A percentile compares a stretch with the other conserved stretches of the same genome.
Conservation (phyloP, 2,888 invertebrate species). For the Nemapogon koenigi region DNA sequence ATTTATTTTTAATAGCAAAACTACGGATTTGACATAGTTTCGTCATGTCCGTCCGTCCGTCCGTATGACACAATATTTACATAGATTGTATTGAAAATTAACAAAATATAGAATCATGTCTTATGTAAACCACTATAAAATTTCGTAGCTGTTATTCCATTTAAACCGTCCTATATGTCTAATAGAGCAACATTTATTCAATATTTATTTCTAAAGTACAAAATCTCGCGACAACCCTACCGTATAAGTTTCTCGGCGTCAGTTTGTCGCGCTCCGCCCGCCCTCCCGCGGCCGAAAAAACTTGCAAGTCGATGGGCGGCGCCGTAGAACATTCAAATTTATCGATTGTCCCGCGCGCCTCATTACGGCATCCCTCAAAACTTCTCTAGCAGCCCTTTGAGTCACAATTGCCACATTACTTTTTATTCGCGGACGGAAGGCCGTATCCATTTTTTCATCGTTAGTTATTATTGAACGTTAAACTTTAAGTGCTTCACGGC, state of each 20-base stretch:
- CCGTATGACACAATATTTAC: no score
- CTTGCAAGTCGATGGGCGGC: conserved; percentile 60
- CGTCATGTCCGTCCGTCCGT: no score
- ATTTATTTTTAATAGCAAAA: no score
- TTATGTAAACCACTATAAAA: no score
- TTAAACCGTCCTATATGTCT: no score
- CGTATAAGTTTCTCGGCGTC: conserved; percentile 35
- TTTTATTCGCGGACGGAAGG: conserved; percentile 45
- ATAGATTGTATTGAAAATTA: no score
- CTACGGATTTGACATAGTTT: no score
- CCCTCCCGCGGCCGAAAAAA: conserved; percentile 56
- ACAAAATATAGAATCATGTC: no score
- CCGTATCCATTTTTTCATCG: conserved; percentile 49
- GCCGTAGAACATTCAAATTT: conserved; percentile 63
- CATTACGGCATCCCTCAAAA: conserved; percentile 62
- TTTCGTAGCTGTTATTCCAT: no score
- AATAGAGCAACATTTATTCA: no score
- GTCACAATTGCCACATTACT: conserved; percentile 54
- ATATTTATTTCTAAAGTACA: no score
- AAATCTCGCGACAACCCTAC: conserved; percentile 4
- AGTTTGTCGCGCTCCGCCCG: conserved; percentile 36
- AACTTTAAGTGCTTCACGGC: conserved; percentile 61
- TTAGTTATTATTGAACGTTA: conserved; percentile 62
- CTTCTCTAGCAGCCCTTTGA: conserved; percentile 56
- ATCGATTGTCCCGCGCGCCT: conserved; percentile 60